A percentile compares a stretch with the other conserved stretches of the same genome.
Conservation (phyloP, 2,797 vertebrate genomes). For the Mormyrus hasselquistii region DNA sequence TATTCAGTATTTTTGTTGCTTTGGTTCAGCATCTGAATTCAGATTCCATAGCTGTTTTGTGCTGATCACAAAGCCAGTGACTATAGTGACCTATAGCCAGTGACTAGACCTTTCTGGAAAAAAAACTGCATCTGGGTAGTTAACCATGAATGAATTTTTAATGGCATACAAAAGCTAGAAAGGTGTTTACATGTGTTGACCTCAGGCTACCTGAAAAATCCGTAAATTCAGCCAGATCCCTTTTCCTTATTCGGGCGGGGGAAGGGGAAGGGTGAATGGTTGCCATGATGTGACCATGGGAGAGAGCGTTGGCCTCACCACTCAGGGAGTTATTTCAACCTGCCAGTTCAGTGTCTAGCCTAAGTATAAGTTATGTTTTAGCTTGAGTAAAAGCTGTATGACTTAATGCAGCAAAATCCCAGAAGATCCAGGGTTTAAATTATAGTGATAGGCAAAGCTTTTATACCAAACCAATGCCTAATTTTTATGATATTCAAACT, state of each 20-base stretch:
- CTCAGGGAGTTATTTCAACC: not conserved
- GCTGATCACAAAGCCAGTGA: not conserved
- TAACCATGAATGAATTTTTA: constrained; percentile 45
- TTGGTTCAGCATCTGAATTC: not conserved
- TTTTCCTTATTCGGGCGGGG: not conserved
- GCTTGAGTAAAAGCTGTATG: not conserved
- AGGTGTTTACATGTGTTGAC: constrained; percentile 49
- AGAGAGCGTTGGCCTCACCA: not conserved
- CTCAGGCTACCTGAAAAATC: constrained; percentile 39
- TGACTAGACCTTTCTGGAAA: not conserved
- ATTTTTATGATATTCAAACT: not conserved
- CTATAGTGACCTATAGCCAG: not conserved
- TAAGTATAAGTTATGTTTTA: not conserved
- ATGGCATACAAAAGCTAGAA: constrained; percentile 47
- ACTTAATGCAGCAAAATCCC: not conserved
- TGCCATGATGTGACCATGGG: not conserved
- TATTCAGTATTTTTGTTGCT: not conserved
- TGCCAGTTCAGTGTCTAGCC: not conserved
- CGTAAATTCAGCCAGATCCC: not conserved
- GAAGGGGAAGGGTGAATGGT: not conserved
- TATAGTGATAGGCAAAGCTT: not conserved
- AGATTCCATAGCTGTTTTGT: not conserved
- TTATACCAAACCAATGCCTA: not conserved
- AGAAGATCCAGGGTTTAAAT: not conserved
- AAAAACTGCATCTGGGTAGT: constrained; percentile 41